Conservation (phyloP, 1,140 invertebrate genomes). For the Philotrypesis tridentata region DNA sequence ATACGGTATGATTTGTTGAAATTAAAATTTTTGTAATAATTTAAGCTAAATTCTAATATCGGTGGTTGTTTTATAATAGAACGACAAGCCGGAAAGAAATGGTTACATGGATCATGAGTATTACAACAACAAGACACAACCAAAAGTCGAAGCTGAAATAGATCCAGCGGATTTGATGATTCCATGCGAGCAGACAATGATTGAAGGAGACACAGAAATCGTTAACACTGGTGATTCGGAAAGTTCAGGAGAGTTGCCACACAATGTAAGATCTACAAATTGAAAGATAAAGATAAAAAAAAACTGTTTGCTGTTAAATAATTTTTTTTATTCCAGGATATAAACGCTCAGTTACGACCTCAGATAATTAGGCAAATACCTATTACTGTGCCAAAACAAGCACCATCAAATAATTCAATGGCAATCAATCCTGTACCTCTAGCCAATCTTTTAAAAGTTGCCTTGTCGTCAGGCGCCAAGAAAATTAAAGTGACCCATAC, state of each 20-base stretch:
- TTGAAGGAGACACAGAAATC: slow-evolving; percentile 60
- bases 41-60: background rate
- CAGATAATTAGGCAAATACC: slow-evolving; percentile 8
- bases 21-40: background rate
- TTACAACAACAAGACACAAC: background rate
- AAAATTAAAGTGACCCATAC: slow-evolving; percentile 37
- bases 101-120: slow-evolving; percentile 51
- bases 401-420: slow-evolving; percentile 20
- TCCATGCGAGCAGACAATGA: slow-evolving; percentile 64
- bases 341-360: background rate
- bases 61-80: background rate
- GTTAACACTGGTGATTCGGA: slow-evolving; percentile 44
- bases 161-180: slow-evolving; percentile 53
- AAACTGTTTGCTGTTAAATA: background rate
- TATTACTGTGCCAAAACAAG: background rate
- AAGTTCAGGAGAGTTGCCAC: slow-evolving; percentile 15
- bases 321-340: background rate
- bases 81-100: slow-evolving; percentile 54
- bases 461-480: slow-evolving; percentile 21
- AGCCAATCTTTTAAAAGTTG: slow-evolving; percentile 54
- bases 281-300: background rate
- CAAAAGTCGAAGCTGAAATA: slow-evolving; percentile 11
- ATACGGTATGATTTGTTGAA: slow-evolving; percentile 22
- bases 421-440: slow-evolving; percentile 57
- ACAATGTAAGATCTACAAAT: background rate